Evolutionary conservation across 2,888 invertebrate species (phyloP).

Genomic region (Plebejus argus): DNA sequence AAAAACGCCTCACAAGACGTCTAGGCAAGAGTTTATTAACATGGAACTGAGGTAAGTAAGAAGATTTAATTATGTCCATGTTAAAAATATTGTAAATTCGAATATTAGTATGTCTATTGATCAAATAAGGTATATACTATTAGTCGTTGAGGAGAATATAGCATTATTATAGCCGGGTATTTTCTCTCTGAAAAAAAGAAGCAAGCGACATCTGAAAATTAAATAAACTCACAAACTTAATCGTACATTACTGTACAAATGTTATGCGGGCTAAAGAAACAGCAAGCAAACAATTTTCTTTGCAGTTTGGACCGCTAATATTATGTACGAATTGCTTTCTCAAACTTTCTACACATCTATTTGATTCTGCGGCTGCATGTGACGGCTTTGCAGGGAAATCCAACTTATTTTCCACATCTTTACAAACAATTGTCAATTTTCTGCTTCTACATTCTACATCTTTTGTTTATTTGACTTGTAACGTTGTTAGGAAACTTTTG

Average conservation of each 20-base stretch:
- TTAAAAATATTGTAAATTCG: too few species aligned
- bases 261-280: neutral
- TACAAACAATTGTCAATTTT: constrained; percentile 9
- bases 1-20: too few species aligned
- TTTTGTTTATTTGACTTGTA: neutral
- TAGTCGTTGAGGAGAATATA: too few species aligned
- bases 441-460: neutral
- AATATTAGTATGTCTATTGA: too few species aligned
- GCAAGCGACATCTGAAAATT: neutral
- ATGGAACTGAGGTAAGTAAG: too few species aligned
- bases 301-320: constrained; percentile 3
- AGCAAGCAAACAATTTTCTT: neutral
- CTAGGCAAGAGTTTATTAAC: too few species aligned
- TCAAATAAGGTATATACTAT: too few species aligned
- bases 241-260: neutral
- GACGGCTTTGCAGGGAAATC: neutral
- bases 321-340: constrained; percentile 3
- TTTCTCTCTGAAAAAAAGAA: too few species aligned
- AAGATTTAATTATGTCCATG: too few species aligned
- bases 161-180: too few species aligned
- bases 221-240: neutral
- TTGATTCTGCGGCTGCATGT: constrained; percentile 7
- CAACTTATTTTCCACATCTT: neutral
- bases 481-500: neutral
- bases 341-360: neutral